phyloP scores from a whole-genome alignment of 2,888 invertebrate genomes.

The Cerastoderma edule region DNA sequence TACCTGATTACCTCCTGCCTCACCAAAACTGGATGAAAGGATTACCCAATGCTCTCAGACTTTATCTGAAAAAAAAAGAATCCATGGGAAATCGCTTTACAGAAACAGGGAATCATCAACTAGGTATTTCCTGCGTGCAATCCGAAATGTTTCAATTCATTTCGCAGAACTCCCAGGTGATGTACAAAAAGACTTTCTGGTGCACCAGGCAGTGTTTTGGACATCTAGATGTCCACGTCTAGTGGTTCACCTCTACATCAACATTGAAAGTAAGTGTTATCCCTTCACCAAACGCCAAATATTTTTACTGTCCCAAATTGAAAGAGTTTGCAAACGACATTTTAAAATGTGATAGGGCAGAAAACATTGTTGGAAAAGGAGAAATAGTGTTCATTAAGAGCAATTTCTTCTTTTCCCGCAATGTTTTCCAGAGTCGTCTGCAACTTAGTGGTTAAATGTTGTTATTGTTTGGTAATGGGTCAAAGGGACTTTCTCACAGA shows the following conservation, averaged over 20 bases:
- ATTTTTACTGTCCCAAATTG: no score
- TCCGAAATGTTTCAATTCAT: slow-evolving; percentile 5
- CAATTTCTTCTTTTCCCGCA: no score
- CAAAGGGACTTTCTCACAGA: no score
- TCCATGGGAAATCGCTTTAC: slow-evolving; percentile 8
- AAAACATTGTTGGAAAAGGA: no score
- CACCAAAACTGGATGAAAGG: slow-evolving; percentile 13
- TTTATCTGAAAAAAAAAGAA: slow-evolving; percentile 1
- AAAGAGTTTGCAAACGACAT: no score
- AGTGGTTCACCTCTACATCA: background rate
- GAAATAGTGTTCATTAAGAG: no score
- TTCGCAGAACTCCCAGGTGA: slow-evolving; percentile 3
- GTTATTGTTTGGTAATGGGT: no score
- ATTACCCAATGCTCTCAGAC: background rate
- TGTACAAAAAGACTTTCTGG: slow-evolving; percentile 1
- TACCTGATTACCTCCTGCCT: slow-evolving; percentile 2
- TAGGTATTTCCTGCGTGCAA: slow-evolving; percentile 12
- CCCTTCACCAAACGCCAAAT: no score
- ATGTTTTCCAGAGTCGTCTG: no score
- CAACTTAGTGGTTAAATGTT: no score
- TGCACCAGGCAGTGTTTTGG: slow-evolving; percentile 10
- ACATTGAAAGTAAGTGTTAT: slow-evolving; percentile 13
- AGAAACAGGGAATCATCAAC: slow-evolving; percentile 2
- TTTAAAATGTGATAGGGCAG: no score
- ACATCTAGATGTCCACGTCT: background rate